phyloP scores from a whole-genome alignment of 2,113 vertebrate species.

The Pterophyllum scalare region DNA sequence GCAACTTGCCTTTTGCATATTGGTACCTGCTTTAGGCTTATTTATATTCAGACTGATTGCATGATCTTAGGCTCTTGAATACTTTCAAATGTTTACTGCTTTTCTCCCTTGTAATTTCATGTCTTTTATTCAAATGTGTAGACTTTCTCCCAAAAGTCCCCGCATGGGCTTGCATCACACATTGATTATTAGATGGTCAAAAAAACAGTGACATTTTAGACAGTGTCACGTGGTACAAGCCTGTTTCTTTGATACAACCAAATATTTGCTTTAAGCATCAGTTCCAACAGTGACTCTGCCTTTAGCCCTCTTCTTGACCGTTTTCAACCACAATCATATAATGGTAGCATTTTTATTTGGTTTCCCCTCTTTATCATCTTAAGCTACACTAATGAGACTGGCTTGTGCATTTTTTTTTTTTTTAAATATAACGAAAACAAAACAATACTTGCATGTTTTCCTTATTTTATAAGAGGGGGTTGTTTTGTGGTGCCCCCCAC shows the following conservation, averaged over 20 bases:
- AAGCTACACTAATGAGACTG: conserved; percentile 85
- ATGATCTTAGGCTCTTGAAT: conserved; percentile 64
- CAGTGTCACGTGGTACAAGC: not conserved
- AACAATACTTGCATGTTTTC: conserved; percentile 61
- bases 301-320: conserved; percentile 34
- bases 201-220: not conserved
- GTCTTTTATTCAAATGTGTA: conserved; percentile 79
- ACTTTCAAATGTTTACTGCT: conserved; percentile 46
- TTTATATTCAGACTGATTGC: conserved; percentile 69
- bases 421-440: conserved; percentile 44
- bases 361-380: conserved; percentile 58
- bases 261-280: conserved; percentile 58
- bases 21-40: conserved; percentile 72
- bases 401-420: conserved; percentile 81
- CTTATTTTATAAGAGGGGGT: conserved; percentile 54
- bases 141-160: conserved; percentile 15
- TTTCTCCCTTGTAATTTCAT: conserved; percentile 50
- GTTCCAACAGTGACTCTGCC: conserved; percentile 15
- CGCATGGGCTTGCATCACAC: conserved; percentile 48
- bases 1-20: conserved; percentile 63
- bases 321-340: conserved; percentile 50
- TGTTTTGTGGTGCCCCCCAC: conserved; percentile 29
- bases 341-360: conserved; percentile 54
- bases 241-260: not conserved
- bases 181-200: conserved; percentile 1